Evolutionary conservation across 2,888 invertebrate genomes (phyloP).

Genomic region (Eudemis profundana): DNA sequence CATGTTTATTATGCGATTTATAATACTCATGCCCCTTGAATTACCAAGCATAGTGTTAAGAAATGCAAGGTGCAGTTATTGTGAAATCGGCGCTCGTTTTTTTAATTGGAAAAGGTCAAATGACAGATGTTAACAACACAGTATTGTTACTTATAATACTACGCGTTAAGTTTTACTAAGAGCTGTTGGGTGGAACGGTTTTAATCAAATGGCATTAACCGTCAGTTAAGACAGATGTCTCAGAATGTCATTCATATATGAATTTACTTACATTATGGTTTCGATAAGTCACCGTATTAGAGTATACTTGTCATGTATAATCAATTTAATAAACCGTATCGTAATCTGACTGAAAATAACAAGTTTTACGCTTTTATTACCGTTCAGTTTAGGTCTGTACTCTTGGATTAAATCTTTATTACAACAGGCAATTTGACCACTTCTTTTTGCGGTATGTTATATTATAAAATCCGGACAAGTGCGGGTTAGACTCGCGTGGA

Average conservation of each 20-base stretch:
- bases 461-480: too few species aligned
- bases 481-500: too few species aligned
- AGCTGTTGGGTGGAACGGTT: slow-evolving; percentile 7
- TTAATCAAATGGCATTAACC: slow-evolving; percentile 41
- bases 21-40: slow-evolving; percentile 52
- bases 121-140: slow-evolving; percentile 67
- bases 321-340: too few species aligned
- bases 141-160: slow-evolving; percentile 45
- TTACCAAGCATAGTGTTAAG: slow-evolving; percentile 43
- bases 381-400: too few species aligned
- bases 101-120: slow-evolving; percentile 60
- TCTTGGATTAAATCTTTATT: too few species aligned
- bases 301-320: too few species aligned
- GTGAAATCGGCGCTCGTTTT: slow-evolving; percentile 44
- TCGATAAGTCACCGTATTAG: too few species aligned
- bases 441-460: too few species aligned
- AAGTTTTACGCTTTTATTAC: too few species aligned
- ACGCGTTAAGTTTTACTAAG: slow-evolving; percentile 18
- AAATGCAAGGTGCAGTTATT: slow-evolving; percentile 59
- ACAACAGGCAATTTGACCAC: too few species aligned
- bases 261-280: not conserved
- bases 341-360: too few species aligned
- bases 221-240: slow-evolving; percentile 36
- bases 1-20: slow-evolving; percentile 47
- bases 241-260: not conserved